Evolutionary conservation across 2,113 vertebrate genomes (phyloP).

Genomic region (Struthio camelus): DNA sequence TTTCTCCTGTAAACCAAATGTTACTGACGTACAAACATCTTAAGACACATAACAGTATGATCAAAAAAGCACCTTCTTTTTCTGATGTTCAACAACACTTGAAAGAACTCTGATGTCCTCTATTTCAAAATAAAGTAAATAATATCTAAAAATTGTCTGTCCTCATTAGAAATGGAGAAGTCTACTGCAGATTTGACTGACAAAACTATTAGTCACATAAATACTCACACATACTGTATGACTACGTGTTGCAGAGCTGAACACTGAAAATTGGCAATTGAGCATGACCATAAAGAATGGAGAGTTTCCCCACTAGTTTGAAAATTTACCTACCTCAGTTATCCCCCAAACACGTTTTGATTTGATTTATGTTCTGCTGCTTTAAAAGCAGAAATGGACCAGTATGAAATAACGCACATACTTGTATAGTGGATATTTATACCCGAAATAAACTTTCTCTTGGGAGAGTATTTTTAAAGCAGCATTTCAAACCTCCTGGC

Average conservation of each 20-base stretch:
- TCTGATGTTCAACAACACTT: neutral
- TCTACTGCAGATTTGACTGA: neutral
- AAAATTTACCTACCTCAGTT: constrained; percentile 67
- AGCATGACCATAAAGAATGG: constrained; percentile 30
- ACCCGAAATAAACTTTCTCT: constrained; percentile 72
- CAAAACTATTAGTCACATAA: neutral
- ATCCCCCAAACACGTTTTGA: constrained; percentile 56
- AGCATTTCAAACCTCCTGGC: constrained; percentile 60
- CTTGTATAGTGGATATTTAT: constrained; percentile 68
- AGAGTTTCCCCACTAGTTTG: constrained; percentile 54
- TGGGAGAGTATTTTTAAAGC: constrained; percentile 71
- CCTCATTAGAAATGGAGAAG: neutral
- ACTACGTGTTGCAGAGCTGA: neutral
- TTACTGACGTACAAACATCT: neutral
- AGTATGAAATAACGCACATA: constrained; percentile 75
- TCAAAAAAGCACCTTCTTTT: neutral
- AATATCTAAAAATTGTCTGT: neutral
- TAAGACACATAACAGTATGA: neutral
- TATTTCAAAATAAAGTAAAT: neutral
- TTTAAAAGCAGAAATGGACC: constrained; percentile 75
- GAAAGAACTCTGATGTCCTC: neutral
- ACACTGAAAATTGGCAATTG: constrained; percentile 40
- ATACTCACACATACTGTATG: neutral
- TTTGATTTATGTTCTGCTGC: constrained; percentile 67
- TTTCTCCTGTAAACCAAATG: neutral